phyloP scores from a whole-genome alignment of 2,113 vertebrate species.

The Origma solitaria region DNA sequence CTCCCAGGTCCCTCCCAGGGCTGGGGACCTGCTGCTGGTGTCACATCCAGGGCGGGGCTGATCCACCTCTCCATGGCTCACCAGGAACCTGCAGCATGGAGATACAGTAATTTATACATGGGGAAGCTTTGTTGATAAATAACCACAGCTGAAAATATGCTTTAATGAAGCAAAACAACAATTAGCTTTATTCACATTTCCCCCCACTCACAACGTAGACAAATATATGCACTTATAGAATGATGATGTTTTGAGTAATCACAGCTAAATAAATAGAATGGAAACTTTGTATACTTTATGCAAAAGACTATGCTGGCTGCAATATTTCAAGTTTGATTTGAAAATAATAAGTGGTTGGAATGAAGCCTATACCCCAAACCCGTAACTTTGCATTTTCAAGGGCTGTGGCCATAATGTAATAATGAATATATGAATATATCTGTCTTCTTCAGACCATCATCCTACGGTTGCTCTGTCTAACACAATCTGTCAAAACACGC shows the following conservation, averaged over 20 bases:
- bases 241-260: not conserved
- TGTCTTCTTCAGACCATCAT: not conserved
- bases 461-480: not conserved
- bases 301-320: not conserved
- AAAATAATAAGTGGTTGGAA: not conserved
- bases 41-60: not conserved
- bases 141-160: not conserved
- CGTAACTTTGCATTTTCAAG: not conserved
- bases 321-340: not conserved
- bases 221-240: not conserved
- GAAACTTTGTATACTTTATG: not conserved
- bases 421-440: not conserved
- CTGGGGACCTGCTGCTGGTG: not conserved
- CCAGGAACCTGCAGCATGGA: not conserved
- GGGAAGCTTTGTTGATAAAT: not conserved
- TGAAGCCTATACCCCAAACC: not conserved
- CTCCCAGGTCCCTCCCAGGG: fast-evolving
- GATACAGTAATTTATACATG: not conserved
- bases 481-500: not conserved
- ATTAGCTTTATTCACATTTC: not conserved
- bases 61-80: fast-evolving
- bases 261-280: not conserved
- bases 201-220: not conserved
- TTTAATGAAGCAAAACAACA: not conserved
- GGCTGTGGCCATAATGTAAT: not conserved